Base-by-base conservation (phyloP, 2,888 invertebrate genomes). In the Ommatoiulus sabulosus region DNA sequence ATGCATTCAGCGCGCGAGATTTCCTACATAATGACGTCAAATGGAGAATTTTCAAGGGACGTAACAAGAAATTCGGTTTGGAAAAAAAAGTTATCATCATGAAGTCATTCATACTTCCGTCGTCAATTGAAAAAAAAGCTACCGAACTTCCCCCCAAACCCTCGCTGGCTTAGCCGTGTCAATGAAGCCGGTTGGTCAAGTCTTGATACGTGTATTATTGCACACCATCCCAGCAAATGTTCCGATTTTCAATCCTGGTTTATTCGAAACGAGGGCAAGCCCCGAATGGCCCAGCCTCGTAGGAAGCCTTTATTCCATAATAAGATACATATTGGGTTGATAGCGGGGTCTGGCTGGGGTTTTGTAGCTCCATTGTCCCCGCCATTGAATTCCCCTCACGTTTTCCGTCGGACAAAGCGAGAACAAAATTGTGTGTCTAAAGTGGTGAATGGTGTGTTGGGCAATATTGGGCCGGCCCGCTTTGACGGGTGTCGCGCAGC, bases 391-490 rank as follows among this genome's bases (percentile, higher is more conserved):
- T 72, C 72, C 72, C 72, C 72, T 72, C 72, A 72, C 72, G 72
- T 72, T 72, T n/a, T 24, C 0, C 8, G 24, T 5, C 72, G 24
- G 24, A 72, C 72, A 72, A 72, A 72, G 72, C 72, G 24, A 24
- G 72, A 2, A 72, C 72, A 72, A 72, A 72, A 72, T 72, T 72
- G 72, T 72, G 72, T 72, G 72, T 72, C 72, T 72, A 72, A 72
- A 72, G 72, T 72, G 72, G 72, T 72, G 72, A 72, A 72, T 72
- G 72, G 72, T 57, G 24, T 72, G 72, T 72, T 72, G 72, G 72
- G 72, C 72, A 24, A 72, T 72, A 72, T 72, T 72, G 20, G 6
- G 72, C 17, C 17, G 72, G 72, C 24, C 72, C 10, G 52, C 52
- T 52, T 52, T 52, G 52, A 52, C 52, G 8, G 48, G 48, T 48